Percentiles rank a stretch among this genome's conserved stretches.
Evolutionary conservation across 2,113 vertebrate genomes (phyloP).

Genomic region (Syrrhaptes paradoxus): DNA sequence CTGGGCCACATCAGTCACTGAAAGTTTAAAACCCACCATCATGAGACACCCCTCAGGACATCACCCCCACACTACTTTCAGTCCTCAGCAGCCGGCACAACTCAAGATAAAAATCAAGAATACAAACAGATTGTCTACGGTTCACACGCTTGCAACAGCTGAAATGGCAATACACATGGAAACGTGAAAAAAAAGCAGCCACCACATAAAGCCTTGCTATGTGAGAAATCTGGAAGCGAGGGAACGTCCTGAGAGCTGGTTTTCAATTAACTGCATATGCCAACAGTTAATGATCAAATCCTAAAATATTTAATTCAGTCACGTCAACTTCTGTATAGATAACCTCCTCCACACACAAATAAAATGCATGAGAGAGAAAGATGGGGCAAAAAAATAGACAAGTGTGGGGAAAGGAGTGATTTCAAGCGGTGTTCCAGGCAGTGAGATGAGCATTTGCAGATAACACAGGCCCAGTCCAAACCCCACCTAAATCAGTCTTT

Average conservation of each 20-base stretch:
- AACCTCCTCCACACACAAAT: constrained; percentile 1
- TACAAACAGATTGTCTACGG: neutral
- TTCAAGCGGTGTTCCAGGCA: neutral
- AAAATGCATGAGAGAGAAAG: neutral
- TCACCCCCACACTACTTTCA: neutral
- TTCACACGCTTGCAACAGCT: neutral
- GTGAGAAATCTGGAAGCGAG: neutral
- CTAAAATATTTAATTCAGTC: neutral
- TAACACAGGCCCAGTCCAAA: neutral
- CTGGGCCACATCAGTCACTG: neutral
- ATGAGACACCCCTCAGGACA: neutral
- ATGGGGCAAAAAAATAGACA: neutral
- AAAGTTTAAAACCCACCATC: neutral
- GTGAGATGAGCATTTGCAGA: neutral
- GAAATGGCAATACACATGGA: neutral
- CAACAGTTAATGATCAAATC: neutral
- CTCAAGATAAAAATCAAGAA: neutral
- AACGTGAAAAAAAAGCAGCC: neutral
- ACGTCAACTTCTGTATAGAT: neutral
- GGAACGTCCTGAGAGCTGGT: neutral
- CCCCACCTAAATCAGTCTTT: neutral
- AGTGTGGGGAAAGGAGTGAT: neutral
- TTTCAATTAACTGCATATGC: neutral
- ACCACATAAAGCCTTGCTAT: neutral
- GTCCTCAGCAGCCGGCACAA: neutral